Percentiles rank a stretch among this genome's conserved stretches.
phyloP scores from a whole-genome alignment of 2,888 invertebrate genomes.

The Artemia sinica region DNA sequence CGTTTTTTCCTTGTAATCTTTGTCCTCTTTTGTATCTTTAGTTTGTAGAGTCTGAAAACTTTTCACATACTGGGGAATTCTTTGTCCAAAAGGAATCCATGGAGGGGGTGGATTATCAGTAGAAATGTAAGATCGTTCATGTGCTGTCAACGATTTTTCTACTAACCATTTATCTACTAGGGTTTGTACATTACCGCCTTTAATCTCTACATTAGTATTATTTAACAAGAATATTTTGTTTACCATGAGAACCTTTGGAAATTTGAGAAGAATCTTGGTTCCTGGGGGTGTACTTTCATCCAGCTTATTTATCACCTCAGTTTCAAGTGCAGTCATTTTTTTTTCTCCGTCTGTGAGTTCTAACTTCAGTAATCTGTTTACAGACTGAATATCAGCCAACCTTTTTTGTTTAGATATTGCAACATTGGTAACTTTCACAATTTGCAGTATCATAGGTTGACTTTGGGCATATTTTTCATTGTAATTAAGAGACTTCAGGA shows the following conservation, averaged over 20 bases:
- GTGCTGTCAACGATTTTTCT: background rate
- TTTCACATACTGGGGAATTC: constrained; percentile 12
- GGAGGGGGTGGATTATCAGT: constrained; percentile 4
- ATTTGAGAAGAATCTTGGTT: background rate
- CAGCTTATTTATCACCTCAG: background rate
- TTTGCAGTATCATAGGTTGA: background rate
- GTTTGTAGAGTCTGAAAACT: constrained; percentile 14
- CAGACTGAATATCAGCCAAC: background rate
- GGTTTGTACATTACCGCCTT: background rate
- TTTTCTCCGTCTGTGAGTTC: background rate
- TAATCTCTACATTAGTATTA: background rate
- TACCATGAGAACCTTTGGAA: background rate
- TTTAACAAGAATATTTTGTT: background rate
- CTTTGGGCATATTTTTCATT: background rate
- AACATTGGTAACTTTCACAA: background rate
- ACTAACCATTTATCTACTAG: constrained; percentile 4
- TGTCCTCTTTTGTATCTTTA: constrained; percentile 1
- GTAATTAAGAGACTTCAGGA: background rate
- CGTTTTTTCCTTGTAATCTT: background rate
- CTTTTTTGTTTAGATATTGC: background rate
- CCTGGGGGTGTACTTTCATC: background rate
- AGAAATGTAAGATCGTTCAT: background rate
- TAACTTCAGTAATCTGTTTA: background rate
- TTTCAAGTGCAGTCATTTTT: background rate
- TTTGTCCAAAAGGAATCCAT: constrained; percentile 13